These are phyloP conservation scores for Coenonympha glycerion DNA, from an alignment of 2,888 invertebrate genomes.

Conservation along the genomic window DNA sequence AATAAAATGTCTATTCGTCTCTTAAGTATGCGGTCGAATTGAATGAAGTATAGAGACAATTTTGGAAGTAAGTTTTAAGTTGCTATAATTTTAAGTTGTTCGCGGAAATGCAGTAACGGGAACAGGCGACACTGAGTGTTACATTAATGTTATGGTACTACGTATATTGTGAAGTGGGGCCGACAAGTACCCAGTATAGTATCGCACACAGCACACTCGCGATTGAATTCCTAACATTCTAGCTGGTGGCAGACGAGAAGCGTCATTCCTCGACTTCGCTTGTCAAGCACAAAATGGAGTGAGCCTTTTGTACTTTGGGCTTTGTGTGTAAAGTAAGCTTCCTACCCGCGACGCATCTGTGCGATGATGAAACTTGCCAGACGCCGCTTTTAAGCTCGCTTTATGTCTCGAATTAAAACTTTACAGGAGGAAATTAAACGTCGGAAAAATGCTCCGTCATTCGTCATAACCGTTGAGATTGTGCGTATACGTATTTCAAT, in stretches of 20 bases:
- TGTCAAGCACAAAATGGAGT: conserved; percentile 71
- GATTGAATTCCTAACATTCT: conserved; percentile 22
- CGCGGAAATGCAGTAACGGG: too few relatives aligned
- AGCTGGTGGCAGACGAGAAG: conserved; percentile 38
- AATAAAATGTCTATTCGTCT: too few relatives aligned
- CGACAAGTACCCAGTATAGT: neutral
- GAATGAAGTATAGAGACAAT: too few relatives aligned
- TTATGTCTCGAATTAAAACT: conserved; percentile 73
- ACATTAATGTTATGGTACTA: too few relatives aligned
- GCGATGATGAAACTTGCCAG: conserved; percentile 75
- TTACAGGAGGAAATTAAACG: conserved; percentile 71
- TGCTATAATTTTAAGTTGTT: too few relatives aligned
- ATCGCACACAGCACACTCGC: neutral
- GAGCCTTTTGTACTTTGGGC: conserved; percentile 72
- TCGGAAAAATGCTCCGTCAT: conserved; percentile 53
- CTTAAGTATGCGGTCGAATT: too few relatives aligned
- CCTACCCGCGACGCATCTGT: conserved; percentile 66
- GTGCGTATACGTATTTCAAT: too few relatives aligned
- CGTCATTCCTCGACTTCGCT: conserved; percentile 64
- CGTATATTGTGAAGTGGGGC: neutral
- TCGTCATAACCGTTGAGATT: conserved; percentile 20
- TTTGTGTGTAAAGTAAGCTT: conserved; percentile 74
- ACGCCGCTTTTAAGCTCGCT: conserved; percentile 71
- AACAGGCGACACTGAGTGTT: too few relatives aligned
- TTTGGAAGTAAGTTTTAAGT: too few relatives aligned